These are phyloP conservation scores for Siderastrea siderea DNA, from an alignment of 92 coral and sea anemone genomes.

Conservation along the genomic window DNA sequence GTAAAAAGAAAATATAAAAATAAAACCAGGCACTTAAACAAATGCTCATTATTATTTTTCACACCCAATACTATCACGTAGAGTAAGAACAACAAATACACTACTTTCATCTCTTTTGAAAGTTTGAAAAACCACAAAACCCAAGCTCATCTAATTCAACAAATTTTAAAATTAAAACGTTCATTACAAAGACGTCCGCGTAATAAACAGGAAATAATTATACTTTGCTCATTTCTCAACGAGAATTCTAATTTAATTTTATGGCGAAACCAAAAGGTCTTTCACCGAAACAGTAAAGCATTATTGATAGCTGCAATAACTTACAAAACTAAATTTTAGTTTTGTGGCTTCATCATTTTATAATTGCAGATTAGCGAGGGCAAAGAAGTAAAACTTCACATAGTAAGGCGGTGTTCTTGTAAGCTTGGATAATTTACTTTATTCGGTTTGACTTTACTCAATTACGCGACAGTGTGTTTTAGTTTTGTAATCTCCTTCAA, in stretches of 20 bases:
- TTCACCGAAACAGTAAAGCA: background rate
- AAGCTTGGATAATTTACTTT: slow-evolving; percentile 36
- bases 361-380: background rate
- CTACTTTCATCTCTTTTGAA: background rate
- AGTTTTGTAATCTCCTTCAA: slow-evolving; percentile 37
- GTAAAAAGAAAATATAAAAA: no score
- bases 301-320: background rate
- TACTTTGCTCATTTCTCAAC: slow-evolving; percentile 38
- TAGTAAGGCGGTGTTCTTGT: background rate
- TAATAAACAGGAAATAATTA: slow-evolving; percentile 52
- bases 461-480: slow-evolving; percentile 41
- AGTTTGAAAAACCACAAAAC: slow-evolving; percentile 16
- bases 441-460: slow-evolving; percentile 28
- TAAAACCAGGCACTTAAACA: no score
- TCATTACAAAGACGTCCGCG: slow-evolving; percentile 34
- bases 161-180: slow-evolving; percentile 30
- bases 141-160: slow-evolving; percentile 20
- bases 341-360: slow-evolving; percentile 31
- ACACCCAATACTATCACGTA: no score
- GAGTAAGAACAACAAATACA: background rate
- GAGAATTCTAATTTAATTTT: slow-evolving; percentile 34
- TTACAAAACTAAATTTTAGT: background rate
- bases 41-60: no score
- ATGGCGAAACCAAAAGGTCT: slow-evolving; percentile 8
- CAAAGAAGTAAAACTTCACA: background rate